Evolutionary conservation across 2,113 vertebrate genomes (phyloP), one percentile per base, ranked within the genome.

Genomic region (Reinhardtius hippoglossoides): DNA sequence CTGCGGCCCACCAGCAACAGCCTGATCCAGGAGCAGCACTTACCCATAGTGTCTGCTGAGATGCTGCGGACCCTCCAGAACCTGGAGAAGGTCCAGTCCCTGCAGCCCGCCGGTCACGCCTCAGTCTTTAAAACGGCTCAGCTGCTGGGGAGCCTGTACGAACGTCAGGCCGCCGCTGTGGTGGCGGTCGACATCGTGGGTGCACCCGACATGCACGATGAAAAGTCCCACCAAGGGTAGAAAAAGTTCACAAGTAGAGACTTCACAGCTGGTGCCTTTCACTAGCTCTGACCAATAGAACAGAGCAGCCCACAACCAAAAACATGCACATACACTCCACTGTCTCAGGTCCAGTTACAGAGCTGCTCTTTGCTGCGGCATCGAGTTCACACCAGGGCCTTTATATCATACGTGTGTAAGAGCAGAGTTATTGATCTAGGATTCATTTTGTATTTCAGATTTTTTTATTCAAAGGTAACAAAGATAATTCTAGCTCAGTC

Each of bases 111-210:
- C 0, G 93, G 96, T 55, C 95, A 95, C 8, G 94, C 95, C 26
- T 97, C 96, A 2, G 95, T 98, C 88, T 98, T 96, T 91, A 94
- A 95, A 91, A 99, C 97, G 46, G 95, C 97, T 83, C 97, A 97
- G 7, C 94, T 98, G 64, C 95, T 98, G 85, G 96, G 96, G 69
- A 95, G 95, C 1, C 91, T 97, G 67, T 80, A 95, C 1, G 97
- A 97, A 87, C 95, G 92, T 57, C 95, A 96, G 21, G 92, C 92
- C 1, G 75, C 94, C 9, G 89, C 77, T 0, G 79, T 76, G 42
- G 68, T 50, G 24, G 24, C 37, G 5, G 63, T 61, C 3, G 83
- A 83, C 50, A 21, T 57, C 13, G 58, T 63, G 52, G 75, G 44
- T 9, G 67, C 9, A 0, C 55, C 5, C 90, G 93, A 94, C 95